Base-by-base conservation (phyloP, 37 sponge, comb jelly and placozoan species). In the Amphimedon queenslandica region DNA sequence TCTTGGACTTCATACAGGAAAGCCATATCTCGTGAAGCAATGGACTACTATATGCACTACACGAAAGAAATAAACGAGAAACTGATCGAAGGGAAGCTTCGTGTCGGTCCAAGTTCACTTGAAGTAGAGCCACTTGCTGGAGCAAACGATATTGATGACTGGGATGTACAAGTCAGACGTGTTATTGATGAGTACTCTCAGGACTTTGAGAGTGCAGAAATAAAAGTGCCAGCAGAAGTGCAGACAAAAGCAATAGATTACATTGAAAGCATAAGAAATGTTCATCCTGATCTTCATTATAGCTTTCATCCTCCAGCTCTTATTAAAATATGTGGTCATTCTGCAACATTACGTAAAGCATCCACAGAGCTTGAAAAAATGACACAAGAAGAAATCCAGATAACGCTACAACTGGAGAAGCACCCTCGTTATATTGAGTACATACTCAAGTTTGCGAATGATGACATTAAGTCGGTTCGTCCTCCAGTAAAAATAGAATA, bases 361-460 rank as follows among this genome's bases (percentile, higher is more conserved):
- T 21, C 38, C 40, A 18, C 11, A 40, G 70, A 37, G 5, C 35
- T 8, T 8, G 42, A 6, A 2, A 37, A 37, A 25, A 18, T 40
- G 23, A 40, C 38, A 40, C 27, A 18, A 40, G 25, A 40, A 11
- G 42, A 69, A 25, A 21, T 5, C 3, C 42, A 69, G 27, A 25
- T 69, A 21, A 69, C 70, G 13, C 1, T 30, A 4, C 16, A 24
- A 28, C 29, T 24, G 23, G 2, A 40, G 16, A 1, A 30, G 1
- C 13, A 3, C 20, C 58, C 78, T 23, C 42, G 58, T n/a, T 56
- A 36, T 11, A 67, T 77, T 8, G 53, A 34, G 27, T 77, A 36
- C 31, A 18, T 77, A n/a, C 24, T 33, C 0, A 67, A 77, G n/a
- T 77, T 77, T 41, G 66, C 38, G 57, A 55, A 51, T 31, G 40